Conservation (phyloP, 92 coral and sea anemone species). For the Heliopora coerulea region DNA sequence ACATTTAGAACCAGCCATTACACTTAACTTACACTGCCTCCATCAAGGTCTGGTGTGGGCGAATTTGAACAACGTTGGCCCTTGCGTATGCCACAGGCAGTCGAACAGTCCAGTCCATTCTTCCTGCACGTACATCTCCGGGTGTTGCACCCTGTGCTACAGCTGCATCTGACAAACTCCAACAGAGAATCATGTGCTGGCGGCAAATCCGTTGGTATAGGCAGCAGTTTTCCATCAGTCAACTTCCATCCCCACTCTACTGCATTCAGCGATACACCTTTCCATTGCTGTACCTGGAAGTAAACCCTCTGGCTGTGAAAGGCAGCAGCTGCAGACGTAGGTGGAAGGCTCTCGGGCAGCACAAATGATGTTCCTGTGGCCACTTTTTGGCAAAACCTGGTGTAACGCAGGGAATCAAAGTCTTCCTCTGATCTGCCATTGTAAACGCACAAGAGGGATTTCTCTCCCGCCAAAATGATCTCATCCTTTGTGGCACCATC, state of each 20-base stretch:
- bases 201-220: constrained; percentile 40
- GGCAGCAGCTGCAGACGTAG: constrained; percentile 51
- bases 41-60: not conserved
- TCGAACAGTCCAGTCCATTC: not conserved
- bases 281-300: constrained; percentile 48
- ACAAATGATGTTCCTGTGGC: constrained; percentile 33
- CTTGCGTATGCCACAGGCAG: not conserved
- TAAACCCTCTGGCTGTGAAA: constrained; percentile 43
- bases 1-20: too few species aligned
- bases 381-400: constrained; percentile 46
- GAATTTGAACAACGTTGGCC: not conserved
- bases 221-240: constrained; percentile 38
- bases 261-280: constrained; percentile 45
- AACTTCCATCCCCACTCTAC: constrained; percentile 57
- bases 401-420: constrained; percentile 43
- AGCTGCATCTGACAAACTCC: constrained; percentile 54
- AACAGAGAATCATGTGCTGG: constrained; percentile 55
- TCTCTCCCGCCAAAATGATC: constrained; percentile 53
- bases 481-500: constrained; percentile 32
- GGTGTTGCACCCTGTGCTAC: constrained; percentile 48
- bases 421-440: constrained; percentile 56
- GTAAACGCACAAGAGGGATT: constrained; percentile 49
- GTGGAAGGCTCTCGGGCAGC: constrained; percentile 45
- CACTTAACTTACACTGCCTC: not conserved
- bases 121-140: constrained; percentile 33